Conservation (phyloP, 2,888 invertebrate genomes). For the Diploptera punctata region DNA sequence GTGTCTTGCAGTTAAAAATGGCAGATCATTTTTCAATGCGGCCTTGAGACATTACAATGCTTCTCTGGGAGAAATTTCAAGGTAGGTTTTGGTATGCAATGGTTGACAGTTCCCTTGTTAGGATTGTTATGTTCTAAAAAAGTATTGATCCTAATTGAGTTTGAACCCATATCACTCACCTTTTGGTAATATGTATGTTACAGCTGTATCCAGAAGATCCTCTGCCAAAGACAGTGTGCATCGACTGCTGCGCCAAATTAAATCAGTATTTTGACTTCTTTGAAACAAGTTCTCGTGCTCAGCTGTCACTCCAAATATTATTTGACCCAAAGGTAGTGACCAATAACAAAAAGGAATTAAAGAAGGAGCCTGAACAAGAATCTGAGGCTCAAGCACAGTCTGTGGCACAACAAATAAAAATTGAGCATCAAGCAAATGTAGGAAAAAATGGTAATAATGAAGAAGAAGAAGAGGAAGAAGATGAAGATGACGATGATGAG, state of each 20-base stretch:
- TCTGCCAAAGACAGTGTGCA: conserved; percentile 49
- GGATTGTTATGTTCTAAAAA: no score
- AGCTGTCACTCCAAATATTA: conserved; percentile 47
- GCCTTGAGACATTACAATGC: no score
- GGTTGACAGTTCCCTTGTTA: no score
- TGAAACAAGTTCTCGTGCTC: conserved; percentile 48
- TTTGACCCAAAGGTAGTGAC: conserved; percentile 44
- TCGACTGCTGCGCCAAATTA: conserved; percentile 47
- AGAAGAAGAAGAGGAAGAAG: conserved; percentile 29
- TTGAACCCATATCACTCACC: neutral
- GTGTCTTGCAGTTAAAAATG: no score
- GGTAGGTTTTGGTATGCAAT: no score
- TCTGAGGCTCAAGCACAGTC: conserved; percentile 11
- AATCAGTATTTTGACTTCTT: conserved; percentile 49
- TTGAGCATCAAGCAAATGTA: no score
- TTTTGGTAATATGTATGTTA: conserved; percentile 3
- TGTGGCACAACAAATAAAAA: neutral
- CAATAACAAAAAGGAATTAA: conserved; percentile 21
- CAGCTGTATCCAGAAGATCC: conserved; percentile 49
- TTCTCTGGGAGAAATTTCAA: no score
- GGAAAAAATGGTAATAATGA: conserved; percentile 7
- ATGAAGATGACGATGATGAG: conserved; percentile 27
- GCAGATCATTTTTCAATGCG: no score
- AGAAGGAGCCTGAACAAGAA: conserved; percentile 35
- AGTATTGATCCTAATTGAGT: no score